Evolutionary conservation across 1,140 invertebrate species (phyloP), one percentile per base, ranked within the genome.

Genomic region (Arctopsyche grandis): DNA sequence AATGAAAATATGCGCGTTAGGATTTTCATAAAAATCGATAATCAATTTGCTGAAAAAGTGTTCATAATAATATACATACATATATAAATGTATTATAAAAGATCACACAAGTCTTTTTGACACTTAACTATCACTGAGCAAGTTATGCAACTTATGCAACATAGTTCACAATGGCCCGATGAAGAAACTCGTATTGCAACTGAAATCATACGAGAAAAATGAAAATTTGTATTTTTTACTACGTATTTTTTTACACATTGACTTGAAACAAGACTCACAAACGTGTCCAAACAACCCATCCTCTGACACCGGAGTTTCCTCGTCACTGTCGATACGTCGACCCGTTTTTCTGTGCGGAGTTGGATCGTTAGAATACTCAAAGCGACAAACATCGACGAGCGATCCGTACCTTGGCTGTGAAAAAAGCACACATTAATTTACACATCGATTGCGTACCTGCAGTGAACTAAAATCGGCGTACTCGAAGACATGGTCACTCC

Each of bases 151-250:
- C 86, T 97, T n/a, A n/a, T n/a, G n/a, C 95, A 80, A 95, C 92
- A 86, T 96, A 97, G 87, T 96, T 96, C 76, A 95, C 91, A 86
- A 97, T 94, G 85, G 95, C 95, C 87, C 95, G 93, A 89, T 97
- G 94, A 83, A 96, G 89, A 89, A 97, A 97, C 91, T 97, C 95
- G 86, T 96, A 97, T 88, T 97, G 95, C 85, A 94, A 92, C 95
- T 96, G 89, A 92, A 91, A 83, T 46, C 82, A 84, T 85, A 83
- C 80, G 79, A 60, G 71, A 12, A 66, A 66, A 0, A 7, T 66
- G 12, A 66, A 3, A 22, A 52, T 52, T 12, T 66, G 12, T 24
- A 48, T 52, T 5, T 52, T 14, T 1, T 14, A 14, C 3, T 82
- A 82, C 77, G n/a, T n/a, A n/a, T n/a, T n/a, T n/a, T n/a, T n/a